These are phyloP conservation scores for Chionodraco myersi DNA, from an alignment of 2,113 vertebrate genomes.

Conservation along the genomic window DNA sequence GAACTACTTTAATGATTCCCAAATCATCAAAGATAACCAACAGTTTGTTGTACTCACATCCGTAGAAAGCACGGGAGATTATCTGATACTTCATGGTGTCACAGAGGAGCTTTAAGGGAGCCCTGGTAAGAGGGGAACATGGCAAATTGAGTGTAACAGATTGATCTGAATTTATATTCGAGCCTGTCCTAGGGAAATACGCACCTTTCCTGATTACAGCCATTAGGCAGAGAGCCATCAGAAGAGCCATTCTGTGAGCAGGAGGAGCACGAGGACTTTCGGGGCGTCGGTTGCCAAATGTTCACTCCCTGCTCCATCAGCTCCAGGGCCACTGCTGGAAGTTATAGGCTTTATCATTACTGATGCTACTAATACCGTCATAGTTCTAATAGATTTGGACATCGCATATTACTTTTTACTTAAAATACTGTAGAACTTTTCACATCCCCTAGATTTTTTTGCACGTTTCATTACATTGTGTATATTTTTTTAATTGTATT, in stretches of 20 bases:
- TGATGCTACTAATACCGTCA: neutral
- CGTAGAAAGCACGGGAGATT: slow-evolving; percentile 97
- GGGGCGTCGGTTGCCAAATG: slow-evolving; percentile 92
- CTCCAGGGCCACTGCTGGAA: slow-evolving; percentile 86
- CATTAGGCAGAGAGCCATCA: slow-evolving; percentile 87
- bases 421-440: too few relatives aligned
- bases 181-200: neutral
- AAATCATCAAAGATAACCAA: neutral
- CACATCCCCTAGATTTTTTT: too few relatives aligned
- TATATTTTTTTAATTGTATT: too few relatives aligned
- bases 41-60: slow-evolving; percentile 87
- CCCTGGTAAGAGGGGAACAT: slow-evolving; percentile 79
- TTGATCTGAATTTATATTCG: slow-evolving; percentile 8
- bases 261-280: slow-evolving; percentile 95
- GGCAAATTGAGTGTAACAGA: slow-evolving; percentile 16
- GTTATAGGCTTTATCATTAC: slow-evolving; percentile 24
- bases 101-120: slow-evolving; percentile 95
- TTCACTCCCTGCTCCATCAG: slow-evolving; percentile 89
- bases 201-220: slow-evolving; percentile 95
- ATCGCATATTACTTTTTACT: neutral
- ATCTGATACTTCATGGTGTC: slow-evolving; percentile 99
- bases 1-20: neutral
- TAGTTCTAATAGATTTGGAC: neutral
- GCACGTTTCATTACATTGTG: too few relatives aligned
- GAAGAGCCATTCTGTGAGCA: slow-evolving; percentile 93